Conservation (phyloP, 2,113 vertebrate species). For the Forbesichthys papilliferus region DNA sequence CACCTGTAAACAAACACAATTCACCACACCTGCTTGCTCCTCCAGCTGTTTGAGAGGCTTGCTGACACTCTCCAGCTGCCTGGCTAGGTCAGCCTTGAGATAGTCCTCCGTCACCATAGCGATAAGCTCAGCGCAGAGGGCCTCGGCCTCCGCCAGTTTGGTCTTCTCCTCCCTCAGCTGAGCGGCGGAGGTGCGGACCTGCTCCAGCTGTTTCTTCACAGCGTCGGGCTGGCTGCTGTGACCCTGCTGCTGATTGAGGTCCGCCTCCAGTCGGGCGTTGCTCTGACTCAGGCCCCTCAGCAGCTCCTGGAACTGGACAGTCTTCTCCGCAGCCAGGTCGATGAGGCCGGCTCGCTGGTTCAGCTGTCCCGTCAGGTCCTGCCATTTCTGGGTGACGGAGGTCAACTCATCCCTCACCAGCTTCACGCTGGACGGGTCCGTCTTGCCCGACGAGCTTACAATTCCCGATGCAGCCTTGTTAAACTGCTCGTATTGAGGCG, state of each 20-base stretch:
- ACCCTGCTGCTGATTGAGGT: slow-evolving; percentile 80
- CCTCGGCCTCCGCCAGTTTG: slow-evolving; percentile 82
- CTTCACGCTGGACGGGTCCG: slow-evolving; percentile 72
- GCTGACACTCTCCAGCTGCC: slow-evolving; percentile 87
- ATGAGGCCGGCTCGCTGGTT: slow-evolving; percentile 84
- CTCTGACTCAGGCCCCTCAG: slow-evolving; percentile 81
- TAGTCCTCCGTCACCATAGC: slow-evolving; percentile 90
- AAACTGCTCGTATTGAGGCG: slow-evolving; percentile 89
- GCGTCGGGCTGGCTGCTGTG: slow-evolving; percentile 84
- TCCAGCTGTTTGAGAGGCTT: slow-evolving; percentile 90
- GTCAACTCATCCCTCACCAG: slow-evolving; percentile 84
- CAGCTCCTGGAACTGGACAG: slow-evolving; percentile 85
- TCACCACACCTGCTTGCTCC: slow-evolving; percentile 89
- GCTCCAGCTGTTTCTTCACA: slow-evolving; percentile 87
- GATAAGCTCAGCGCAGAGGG: slow-evolving; percentile 84
- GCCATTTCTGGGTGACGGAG: slow-evolving; percentile 87
- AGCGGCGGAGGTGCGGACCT: slow-evolving; percentile 80
- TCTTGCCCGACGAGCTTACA: slow-evolving; percentile 79
- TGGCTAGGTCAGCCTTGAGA: slow-evolving; percentile 87
- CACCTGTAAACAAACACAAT: background rate
- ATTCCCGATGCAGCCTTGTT: slow-evolving; percentile 81
- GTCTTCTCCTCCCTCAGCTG: slow-evolving; percentile 85
- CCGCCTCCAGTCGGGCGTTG: slow-evolving; percentile 78
- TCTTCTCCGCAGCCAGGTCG: slow-evolving; percentile 87
- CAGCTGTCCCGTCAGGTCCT: slow-evolving; percentile 84